Percentiles rank a stretch among this genome's conserved stretches.
phyloP scores from a whole-genome alignment of 2,797 vertebrate species.

The Hylomyscus alleni region DNA sequence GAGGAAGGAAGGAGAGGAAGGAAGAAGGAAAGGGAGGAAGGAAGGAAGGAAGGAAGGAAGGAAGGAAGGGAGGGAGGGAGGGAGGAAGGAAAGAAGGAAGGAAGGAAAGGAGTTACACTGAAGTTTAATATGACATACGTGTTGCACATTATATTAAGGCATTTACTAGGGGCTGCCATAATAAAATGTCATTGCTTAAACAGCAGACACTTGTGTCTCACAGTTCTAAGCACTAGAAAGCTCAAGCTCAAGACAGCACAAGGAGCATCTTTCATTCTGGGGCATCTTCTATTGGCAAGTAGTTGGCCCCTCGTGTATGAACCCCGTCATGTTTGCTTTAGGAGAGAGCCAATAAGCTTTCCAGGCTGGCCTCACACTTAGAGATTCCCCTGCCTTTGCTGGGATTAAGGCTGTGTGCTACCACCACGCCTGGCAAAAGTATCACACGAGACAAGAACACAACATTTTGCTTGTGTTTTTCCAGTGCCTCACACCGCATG shows the following conservation, averaged over 20 bases:
- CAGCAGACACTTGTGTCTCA: background rate
- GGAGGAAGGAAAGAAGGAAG: background rate
- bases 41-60: background rate
- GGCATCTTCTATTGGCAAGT: background rate
- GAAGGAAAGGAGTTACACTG: background rate
- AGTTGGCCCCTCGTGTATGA: background rate
- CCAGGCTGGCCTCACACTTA: background rate
- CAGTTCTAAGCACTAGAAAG: background rate
- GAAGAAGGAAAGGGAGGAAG: background rate
- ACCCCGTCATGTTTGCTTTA: background rate
- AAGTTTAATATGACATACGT: background rate
- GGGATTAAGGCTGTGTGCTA: background rate
- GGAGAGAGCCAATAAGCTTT: background rate
- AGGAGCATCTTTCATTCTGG: background rate
- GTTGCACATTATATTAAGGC: background rate
- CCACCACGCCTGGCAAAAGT: background rate
- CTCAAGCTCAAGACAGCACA: background rate
- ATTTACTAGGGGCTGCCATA: background rate
- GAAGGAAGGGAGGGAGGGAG: background rate
- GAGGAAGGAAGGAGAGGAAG: background rate
- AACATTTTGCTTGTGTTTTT: constrained; percentile 9
- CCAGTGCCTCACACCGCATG: background rate
- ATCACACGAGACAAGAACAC: background rate
- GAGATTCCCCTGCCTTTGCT: background rate
- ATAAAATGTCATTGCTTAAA: background rate